phyloP scores from a whole-genome alignment of 2,888 invertebrate genomes.

The Venustoraphidia nigricollis region DNA sequence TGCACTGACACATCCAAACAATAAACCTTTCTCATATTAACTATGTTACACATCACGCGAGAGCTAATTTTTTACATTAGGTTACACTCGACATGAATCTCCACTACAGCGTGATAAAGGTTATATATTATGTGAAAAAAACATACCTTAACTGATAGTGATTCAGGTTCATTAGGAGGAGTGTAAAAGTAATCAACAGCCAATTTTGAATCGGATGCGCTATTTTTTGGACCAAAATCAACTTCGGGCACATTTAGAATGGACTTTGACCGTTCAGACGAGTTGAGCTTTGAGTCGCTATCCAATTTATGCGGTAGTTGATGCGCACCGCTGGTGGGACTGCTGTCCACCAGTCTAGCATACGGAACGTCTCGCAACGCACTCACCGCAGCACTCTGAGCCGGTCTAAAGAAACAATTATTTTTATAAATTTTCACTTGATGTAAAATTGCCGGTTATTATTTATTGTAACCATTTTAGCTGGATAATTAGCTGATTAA shows the following conservation, averaged over 20 bases:
- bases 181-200: conserved; percentile 58
- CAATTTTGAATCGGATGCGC: conserved; percentile 71
- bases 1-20: no score
- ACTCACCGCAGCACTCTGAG: conserved; percentile 9
- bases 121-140: no score
- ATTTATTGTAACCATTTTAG: no score
- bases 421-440: not conserved
- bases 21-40: no score
- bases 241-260: conserved; percentile 29
- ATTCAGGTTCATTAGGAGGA: conserved; percentile 19
- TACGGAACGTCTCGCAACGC: conserved; percentile 54
- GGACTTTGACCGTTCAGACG: conserved; percentile 29
- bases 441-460: no score
- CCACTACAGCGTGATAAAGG: no score
- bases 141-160: conserved; percentile 9
- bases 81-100: no score
- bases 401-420: conserved; percentile 9
- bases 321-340: conserved; percentile 29
- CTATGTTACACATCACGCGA: no score
- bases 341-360: conserved; percentile 58
- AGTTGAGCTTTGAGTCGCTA: conserved; percentile 54
- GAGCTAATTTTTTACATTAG: no score
- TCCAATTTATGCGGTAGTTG: conserved; percentile 38
- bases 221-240: conserved; percentile 53
- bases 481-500: no score